Conservation (phyloP, 2,113 vertebrate species). For the Pluvianellus socialis region DNA sequence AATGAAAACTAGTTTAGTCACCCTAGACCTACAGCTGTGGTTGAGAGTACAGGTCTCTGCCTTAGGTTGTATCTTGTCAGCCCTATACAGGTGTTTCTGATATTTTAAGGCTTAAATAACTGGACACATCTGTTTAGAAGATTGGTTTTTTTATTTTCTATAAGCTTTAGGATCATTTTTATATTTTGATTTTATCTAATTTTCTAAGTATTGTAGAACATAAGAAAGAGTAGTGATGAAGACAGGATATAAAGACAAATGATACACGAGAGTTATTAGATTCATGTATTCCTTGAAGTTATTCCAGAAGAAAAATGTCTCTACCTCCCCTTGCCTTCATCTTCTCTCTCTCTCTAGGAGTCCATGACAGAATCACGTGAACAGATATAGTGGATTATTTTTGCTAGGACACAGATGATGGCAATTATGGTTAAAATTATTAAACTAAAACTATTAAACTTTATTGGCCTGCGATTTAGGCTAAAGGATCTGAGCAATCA, state of each 20-base stretch:
- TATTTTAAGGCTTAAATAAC: neutral
- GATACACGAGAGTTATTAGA: rapidly evolving
- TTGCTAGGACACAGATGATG: neutral
- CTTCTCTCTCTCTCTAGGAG: neutral
- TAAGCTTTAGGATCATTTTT: neutral
- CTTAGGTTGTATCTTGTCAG: rapidly evolving
- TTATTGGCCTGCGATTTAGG: neutral
- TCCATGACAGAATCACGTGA: neutral
- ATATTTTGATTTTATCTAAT: neutral
- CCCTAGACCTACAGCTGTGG: neutral
- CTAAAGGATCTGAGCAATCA: neutral
- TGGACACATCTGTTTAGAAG: neutral
- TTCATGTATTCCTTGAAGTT: neutral
- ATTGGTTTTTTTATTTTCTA: neutral
- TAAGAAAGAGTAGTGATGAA: neutral
- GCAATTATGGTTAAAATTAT: neutral
- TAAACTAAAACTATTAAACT: neutral
- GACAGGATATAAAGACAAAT: neutral
- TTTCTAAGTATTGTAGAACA: neutral
- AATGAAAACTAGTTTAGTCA: neutral
- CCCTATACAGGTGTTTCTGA: neutral
- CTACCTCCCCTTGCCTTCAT: neutral
- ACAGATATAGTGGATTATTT: neutral
- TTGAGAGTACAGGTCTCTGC: neutral
- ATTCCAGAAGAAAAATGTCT: neutral